Base-by-base conservation (phyloP, 1,140 invertebrate species). In the Drosophila mojavensis region DNA sequence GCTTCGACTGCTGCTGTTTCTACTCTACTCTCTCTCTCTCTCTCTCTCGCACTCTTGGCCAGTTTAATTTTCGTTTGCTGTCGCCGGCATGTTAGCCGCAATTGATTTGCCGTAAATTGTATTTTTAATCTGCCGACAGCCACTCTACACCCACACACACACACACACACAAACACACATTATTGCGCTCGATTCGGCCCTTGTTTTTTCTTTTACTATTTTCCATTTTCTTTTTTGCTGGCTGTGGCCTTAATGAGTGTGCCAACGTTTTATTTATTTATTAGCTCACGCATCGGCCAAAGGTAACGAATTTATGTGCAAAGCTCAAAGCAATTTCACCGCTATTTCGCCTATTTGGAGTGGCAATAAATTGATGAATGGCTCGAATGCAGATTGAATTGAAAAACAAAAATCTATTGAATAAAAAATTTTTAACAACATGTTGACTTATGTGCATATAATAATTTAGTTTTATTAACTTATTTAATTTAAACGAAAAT, bases 101-200 rank as follows among this genome's bases (percentile, higher is more conserved):
- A 83, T 88, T 88, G 83, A 86, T 88, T 86, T 86, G 69, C 72
- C 72, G 72, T 86, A 86, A 86, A 88, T 88, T 88, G 83, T 86
- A 86, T 83, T 86, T 86, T 86, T 86, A 86, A 86, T 88, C 83
- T 88, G 76, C 53, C 63, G 79, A 85, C 79, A 82, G 77, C 79
- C 69, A 60, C 59, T 63, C 56, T 20, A 66, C 56, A 61, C 54
- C 7, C 64, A 24, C 20, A 24, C 20, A 24, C 20, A 24, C 20
- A 20, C 20, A 24, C 20, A 24, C 20, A 24, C 0, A 24, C 20
- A 3, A 24, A 24, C 41, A 15, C 13, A 43, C 41, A 43, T 67
- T 55, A 50, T 81, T 30, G 4, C 33, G 6, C 6, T 67, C 55
- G 59, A 58, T 66, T 80, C 61, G 59, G 66, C 56, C 71, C 45